Conservation (phyloP, 2,113 vertebrate genomes). For the Chrysochloris asiatica region DNA sequence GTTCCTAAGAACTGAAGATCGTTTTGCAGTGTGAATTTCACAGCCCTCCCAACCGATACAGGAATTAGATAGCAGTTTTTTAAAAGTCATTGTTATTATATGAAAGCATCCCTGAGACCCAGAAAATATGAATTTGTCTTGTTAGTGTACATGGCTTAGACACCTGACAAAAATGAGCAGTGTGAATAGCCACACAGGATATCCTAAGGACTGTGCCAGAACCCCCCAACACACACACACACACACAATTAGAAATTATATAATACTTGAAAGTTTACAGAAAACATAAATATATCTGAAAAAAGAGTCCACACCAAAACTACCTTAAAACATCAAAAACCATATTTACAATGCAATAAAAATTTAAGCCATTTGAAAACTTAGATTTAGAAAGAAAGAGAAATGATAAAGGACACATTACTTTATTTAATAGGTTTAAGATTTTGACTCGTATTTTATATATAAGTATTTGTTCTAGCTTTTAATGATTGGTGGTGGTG, state of each 20-base stretch:
- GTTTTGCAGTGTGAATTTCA: constrained; percentile 2
- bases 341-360: not conserved
- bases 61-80: not conserved
- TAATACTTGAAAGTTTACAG: constrained; percentile 22
- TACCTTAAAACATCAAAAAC: not conserved
- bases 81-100: not conserved
- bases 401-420: not conserved
- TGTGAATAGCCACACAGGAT: not conserved
- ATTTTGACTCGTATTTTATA: not conserved
- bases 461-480: not conserved
- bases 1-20: constrained; percentile 26
- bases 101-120: constrained; percentile 2
- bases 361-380: not conserved
- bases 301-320: not conserved
- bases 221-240: not conserved
- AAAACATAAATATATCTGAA: not conserved
- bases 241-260: not conserved
- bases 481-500: too few species aligned
- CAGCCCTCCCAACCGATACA: not conserved
- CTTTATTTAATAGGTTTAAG: constrained; percentile 1
- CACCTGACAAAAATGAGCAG: not conserved
- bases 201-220: not conserved
- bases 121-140: constrained; percentile 25
- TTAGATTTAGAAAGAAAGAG: not conserved
- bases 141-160: not conserved